phyloP scores from a whole-genome alignment of 2,888 invertebrate species.

The Acheta domesticus region DNA sequence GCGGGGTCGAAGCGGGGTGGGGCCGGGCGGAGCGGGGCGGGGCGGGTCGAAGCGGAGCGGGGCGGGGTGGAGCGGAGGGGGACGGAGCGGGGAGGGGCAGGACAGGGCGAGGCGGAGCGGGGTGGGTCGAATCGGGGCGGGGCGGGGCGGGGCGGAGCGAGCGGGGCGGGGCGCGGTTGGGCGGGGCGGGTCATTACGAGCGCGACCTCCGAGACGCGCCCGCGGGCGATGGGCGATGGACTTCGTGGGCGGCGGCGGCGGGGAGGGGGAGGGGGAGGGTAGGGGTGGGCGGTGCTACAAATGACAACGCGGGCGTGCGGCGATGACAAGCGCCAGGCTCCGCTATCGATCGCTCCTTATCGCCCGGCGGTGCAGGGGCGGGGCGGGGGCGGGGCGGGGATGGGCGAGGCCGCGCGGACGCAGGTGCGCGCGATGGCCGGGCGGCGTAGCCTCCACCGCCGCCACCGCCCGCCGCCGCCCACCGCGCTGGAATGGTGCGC shows the following conservation, averaged over 20 bases:
- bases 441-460: not conserved
- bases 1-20: too few species aligned
- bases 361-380: not conserved
- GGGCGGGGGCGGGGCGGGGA: not conserved
- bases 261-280: too few species aligned
- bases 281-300: not conserved
- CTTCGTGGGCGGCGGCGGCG: not conserved
- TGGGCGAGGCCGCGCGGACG: not conserved
- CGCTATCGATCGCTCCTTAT: not conserved
- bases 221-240: not conserved
- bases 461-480: not conserved
- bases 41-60: too few species aligned
- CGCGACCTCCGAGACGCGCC: not conserved
- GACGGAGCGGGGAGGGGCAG: too few species aligned
- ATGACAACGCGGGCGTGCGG: not conserved
- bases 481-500: not conserved
- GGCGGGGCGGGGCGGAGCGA: too few species aligned
- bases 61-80: too few species aligned
- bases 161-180: too few species aligned
- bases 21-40: too few species aligned
- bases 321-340: not conserved
- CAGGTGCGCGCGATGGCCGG: not conserved
- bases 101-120: too few species aligned
- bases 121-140: too few species aligned
- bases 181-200: not conserved